Base-by-base conservation (phyloP, 2,113 vertebrate species). In the Opisthocomus hoazin region DNA sequence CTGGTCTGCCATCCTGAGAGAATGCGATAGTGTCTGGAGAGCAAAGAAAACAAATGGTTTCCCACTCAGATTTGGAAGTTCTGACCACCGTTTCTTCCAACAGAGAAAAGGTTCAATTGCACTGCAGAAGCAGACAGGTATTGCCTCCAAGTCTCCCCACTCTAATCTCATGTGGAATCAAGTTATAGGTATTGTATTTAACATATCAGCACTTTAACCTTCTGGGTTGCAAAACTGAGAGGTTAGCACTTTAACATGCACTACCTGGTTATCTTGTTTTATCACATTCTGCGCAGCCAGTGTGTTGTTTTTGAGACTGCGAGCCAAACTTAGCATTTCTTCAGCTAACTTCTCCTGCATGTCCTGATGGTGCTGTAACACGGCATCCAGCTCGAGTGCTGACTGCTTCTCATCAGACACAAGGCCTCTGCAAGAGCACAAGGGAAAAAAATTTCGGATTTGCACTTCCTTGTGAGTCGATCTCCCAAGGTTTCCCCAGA, bases 221-320 rank as follows among this genome's bases (percentile, higher is more conserved):
- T 5, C n/a, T 24, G 45, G 23, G 60, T 0, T 75, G 45, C 41
- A 43, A 27, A 61, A 53, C 0, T 2, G 43, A 76, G 30, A 50
- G 54, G 14, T 29, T 11, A 30, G 37, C 43, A 46, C 45, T 27
- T 41, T 69, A 61, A 16, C 15, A 4, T 6, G 26, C 7, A 0
- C 12, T 78, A 99, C 99, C 99, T 99, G 99, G 97, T 99, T 99
- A 97, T 99, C 99, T 97, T 99, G 99, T 92, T 99, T 99, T 95
- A 99, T 99, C 94, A 99, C 99, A 24, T 98, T 99, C 98, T 99
- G 99, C 0, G 99, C 99, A 2, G 99, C 99, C 96, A 99, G 97
- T 0, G 99, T 99, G 98, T 99, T 99, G 98, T 99, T 99, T 94
- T 99, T 99, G 91, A 99, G 98, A 94, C 99, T 99, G n/a, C 98